A percentile compares a stretch with the other conserved stretches of the same genome.
Conservation (phyloP, 1,140 invertebrate genomes). For the Uloborus diversus region DNA sequence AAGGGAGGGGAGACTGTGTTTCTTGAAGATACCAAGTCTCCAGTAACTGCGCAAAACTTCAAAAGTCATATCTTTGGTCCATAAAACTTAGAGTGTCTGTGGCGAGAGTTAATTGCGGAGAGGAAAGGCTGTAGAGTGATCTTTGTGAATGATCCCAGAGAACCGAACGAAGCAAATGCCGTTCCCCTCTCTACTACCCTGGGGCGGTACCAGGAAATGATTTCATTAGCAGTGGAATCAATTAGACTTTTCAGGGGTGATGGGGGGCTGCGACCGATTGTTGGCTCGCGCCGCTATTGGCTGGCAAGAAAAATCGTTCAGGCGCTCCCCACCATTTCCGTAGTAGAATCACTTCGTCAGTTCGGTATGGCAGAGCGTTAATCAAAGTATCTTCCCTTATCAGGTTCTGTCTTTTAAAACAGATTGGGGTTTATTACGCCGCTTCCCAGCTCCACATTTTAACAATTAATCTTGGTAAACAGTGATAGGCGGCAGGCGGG, state of each 20-base stretch:
- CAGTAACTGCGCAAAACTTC: background rate
- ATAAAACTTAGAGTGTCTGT: slow-evolving; percentile 37
- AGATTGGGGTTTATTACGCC: slow-evolving; percentile 42
- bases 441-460: slow-evolving; percentile 27
- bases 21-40: slow-evolving; percentile 4
- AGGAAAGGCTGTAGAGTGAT: slow-evolving; percentile 8
- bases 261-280: slow-evolving; percentile 15
- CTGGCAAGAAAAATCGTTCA: slow-evolving; percentile 51
- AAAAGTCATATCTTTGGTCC: slow-evolving; percentile 34
- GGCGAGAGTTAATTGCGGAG: slow-evolving; percentile 37
- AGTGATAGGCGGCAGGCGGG: slow-evolving; percentile 36
- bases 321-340: slow-evolving; percentile 43
- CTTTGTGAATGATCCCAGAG: slow-evolving; percentile 24
- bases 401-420: slow-evolving; percentile 51
- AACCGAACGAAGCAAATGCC: background rate
- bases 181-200: background rate
- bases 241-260: slow-evolving; percentile 39
- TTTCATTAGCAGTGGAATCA: slow-evolving; percentile 56
- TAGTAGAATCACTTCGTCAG: slow-evolving; percentile 35
- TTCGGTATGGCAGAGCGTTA: slow-evolving; percentile 34
- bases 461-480: slow-evolving; percentile 55
- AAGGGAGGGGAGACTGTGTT: background rate
- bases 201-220: slow-evolving; percentile 45
- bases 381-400: slow-evolving; percentile 54
- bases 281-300: slow-evolving; percentile 27